Conservation (phyloP, 2,113 vertebrate species). For the Cryptomyrus ogoouensis region DNA sequence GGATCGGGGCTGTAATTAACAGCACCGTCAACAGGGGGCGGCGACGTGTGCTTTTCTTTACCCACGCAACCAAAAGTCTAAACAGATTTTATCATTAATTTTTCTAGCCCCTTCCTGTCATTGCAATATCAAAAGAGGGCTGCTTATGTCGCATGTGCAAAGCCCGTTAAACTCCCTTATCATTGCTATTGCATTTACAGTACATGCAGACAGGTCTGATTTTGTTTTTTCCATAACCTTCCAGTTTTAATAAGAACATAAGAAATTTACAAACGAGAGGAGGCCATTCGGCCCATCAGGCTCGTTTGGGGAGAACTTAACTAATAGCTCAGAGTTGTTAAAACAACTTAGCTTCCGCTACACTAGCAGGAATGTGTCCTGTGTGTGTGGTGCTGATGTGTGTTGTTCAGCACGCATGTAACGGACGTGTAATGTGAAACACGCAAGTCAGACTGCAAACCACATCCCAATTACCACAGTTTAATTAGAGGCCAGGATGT, state of each 20-base stretch:
- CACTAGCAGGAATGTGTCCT: background rate
- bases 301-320: too few relatives aligned
- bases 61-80: background rate
- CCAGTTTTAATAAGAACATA: background rate
- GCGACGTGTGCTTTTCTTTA: background rate
- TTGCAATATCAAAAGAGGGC: background rate
- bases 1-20: conserved; percentile 15
- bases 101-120: background rate
- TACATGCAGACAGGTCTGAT: background rate
- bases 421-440: background rate
- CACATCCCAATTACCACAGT: background rate
- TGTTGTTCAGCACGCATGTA: background rate
- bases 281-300: too few relatives aligned
- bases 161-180: background rate
- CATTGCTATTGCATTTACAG: background rate
- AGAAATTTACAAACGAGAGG: too few relatives aligned
- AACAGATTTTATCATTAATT: background rate
- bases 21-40: background rate
- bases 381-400: background rate
- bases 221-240: background rate
- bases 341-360: too few relatives aligned
- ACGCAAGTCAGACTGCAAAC: background rate
- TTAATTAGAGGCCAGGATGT: background rate
- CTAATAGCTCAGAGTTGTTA: too few relatives aligned
- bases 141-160: background rate